Percentiles rank a stretch among this genome's conserved stretches.
Conservation (phyloP, 2,888 invertebrate species). For the Diachrysia chrysitis region DNA sequence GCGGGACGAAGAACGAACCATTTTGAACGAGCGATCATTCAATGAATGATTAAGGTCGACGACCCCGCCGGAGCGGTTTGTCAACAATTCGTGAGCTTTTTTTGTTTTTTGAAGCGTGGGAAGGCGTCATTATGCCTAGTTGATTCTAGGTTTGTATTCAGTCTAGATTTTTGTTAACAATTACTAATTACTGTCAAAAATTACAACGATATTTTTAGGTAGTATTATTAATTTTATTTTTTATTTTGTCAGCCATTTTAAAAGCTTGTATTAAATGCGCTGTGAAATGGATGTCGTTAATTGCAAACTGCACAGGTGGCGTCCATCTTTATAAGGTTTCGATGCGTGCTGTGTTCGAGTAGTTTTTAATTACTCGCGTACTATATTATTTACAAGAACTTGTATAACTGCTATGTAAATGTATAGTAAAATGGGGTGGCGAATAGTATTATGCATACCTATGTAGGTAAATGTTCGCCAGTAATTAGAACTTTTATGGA, state of each 20-base stretch:
- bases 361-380: neutral
- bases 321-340: neutral
- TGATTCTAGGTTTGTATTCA: slow-evolving; percentile 21
- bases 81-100: slow-evolving; percentile 58
- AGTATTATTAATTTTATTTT: neutral
- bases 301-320: slow-evolving; percentile 4
- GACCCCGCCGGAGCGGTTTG: slow-evolving; percentile 54
- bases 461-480: neutral
- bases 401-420: neutral
- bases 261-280: neutral
- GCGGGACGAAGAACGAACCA: slow-evolving; percentile 21
- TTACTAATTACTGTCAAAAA: neutral
- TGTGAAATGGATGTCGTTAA: neutral
- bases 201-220: no score
- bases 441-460: no score
- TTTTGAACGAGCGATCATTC: slow-evolving; percentile 50
- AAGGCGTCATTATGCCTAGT: slow-evolving; percentile 41
- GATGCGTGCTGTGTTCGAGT: neutral
- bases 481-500: neutral
- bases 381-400: neutral
- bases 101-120: slow-evolving; percentile 55
- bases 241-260: neutral
- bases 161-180: slow-evolving; percentile 35
- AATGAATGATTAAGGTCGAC: slow-evolving; percentile 60
- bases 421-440: neutral